Conservation (phyloP, 2,888 invertebrate genomes). For the Ceriagrion tenellum region DNA sequence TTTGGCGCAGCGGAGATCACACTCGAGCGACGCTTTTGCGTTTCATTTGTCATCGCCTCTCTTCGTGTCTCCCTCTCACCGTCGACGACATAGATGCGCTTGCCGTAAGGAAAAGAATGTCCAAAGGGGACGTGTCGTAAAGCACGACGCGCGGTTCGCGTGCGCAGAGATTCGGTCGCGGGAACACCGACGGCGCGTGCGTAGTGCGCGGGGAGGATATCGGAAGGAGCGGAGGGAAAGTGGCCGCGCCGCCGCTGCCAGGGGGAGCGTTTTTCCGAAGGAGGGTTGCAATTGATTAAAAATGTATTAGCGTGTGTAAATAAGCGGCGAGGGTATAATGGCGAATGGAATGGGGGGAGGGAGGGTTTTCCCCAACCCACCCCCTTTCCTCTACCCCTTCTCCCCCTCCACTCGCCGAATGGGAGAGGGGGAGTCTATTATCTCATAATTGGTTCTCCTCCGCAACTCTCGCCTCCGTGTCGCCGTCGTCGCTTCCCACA, state of each 20-base stretch:
- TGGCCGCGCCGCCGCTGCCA: neutral
- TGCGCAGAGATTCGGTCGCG: too few species aligned
- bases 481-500: slow-evolving; percentile 36
- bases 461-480: slow-evolving; percentile 45
- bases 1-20: too few species aligned
- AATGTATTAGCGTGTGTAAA: slow-evolving; percentile 63
- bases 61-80: too few species aligned
- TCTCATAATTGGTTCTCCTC: slow-evolving; percentile 49
- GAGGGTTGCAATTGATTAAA: slow-evolving; percentile 62
- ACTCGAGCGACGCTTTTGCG: too few species aligned
- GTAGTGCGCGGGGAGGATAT: neutral
- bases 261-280: neutral
- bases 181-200: too few species aligned
- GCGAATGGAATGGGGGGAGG: neutral
- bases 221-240: too few species aligned
- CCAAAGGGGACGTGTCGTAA: too few species aligned
- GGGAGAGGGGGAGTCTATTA: slow-evolving; percentile 30
- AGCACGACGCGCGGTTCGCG: too few species aligned
- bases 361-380: neutral
- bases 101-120: too few species aligned
- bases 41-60: too few species aligned
- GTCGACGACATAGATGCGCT: too few species aligned
- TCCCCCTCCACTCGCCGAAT: neutral
- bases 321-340: slow-evolving; percentile 54
- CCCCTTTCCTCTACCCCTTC: neutral